These are phyloP conservation scores for Capreolus pygargus DNA, from an alignment of 2,113 vertebrate genomes.

Conservation along the genomic window DNA sequence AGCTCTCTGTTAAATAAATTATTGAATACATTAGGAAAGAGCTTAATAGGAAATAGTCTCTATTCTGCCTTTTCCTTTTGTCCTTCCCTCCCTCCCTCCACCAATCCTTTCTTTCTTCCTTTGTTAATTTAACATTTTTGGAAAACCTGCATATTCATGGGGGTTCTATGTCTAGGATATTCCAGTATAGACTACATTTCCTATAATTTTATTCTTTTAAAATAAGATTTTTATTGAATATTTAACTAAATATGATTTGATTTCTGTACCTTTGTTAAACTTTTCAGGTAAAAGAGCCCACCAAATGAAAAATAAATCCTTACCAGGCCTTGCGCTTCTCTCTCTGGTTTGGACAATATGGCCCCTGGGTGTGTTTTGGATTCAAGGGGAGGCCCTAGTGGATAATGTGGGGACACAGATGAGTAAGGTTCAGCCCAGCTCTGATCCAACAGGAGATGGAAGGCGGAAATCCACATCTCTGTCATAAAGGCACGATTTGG, in stretches of 20 bases:
- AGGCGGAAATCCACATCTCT: not conserved
- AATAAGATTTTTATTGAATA: not conserved
- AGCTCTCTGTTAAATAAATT: slow-evolving; percentile 35
- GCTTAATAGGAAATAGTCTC: not conserved
- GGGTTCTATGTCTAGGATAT: not conserved
- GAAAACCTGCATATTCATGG: not conserved
- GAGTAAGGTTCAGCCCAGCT: not conserved
- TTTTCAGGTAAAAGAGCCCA: not conserved
- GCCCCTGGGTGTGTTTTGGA: not conserved
- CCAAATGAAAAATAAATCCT: not conserved
- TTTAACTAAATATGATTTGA: not conserved
- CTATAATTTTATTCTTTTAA: not conserved
- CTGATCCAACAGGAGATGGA: not conserved
- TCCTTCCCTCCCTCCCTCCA: not conserved
- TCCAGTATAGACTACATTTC: not conserved
- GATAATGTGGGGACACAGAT: not conserved
- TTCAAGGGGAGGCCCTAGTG: not conserved
- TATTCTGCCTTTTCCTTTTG: not conserved
- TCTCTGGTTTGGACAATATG: not conserved
- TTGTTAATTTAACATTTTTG: not conserved
- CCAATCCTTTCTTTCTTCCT: not conserved
- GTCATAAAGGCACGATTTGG: not conserved
- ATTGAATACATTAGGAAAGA: slow-evolving; percentile 15
- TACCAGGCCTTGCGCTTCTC: not conserved
- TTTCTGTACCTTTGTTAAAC: slow-evolving; percentile 12